Evolutionary conservation across 2,113 vertebrate genomes (phyloP).

Genomic region (Steatornis caripensis): DNA sequence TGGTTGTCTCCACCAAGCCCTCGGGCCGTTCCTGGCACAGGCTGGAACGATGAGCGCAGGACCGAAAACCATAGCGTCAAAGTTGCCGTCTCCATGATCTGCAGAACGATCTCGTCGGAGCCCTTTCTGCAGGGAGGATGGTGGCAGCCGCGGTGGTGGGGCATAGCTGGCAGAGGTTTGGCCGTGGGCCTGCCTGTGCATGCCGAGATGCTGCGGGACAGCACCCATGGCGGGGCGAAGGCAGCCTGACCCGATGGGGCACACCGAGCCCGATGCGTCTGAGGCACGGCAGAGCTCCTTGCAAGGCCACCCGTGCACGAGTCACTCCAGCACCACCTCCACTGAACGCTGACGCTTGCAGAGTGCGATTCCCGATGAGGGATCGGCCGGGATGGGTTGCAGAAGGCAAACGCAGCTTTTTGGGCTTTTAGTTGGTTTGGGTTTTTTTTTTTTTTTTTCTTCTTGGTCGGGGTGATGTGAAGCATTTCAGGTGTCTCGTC

Average conservation of each 20-base stretch:
- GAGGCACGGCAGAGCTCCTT: background rate
- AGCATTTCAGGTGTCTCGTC: background rate
- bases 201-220: accelerated
- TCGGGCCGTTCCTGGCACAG: background rate
- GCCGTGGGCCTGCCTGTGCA: background rate
- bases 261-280: accelerated
- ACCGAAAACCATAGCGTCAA: background rate
- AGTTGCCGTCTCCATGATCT: background rate
- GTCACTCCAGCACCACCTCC: background rate
- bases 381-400: background rate
- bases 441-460: background rate
- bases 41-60: background rate
- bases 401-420: background rate
- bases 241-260: background rate
- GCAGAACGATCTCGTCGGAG: background rate
- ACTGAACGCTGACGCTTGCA: accelerated
- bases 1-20: background rate
- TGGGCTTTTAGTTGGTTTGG: too few relatives aligned
- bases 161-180: background rate
- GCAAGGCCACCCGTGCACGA: background rate
- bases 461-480: background rate
- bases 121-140: background rate
- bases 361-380: background rate
- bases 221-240: accelerated
- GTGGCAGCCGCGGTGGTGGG: accelerated